These are phyloP conservation scores for Hipparchia semele DNA, from an alignment of 2,888 invertebrate species.

Conservation along the genomic window DNA sequence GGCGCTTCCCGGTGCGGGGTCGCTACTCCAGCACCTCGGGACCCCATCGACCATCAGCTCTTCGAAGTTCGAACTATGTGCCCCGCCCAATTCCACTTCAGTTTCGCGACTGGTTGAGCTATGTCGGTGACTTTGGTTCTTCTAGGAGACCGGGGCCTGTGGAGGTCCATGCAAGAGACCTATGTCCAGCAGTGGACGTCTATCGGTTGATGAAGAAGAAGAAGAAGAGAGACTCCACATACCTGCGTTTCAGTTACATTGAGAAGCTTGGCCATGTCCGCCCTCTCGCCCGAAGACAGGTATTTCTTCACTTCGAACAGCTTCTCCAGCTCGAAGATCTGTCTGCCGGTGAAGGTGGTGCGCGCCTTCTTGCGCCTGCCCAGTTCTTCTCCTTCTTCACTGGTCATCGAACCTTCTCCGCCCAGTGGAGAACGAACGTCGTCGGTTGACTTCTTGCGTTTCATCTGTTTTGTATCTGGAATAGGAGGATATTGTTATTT, in stretches of 20 bases:
- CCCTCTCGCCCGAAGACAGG: constrained; percentile 95
- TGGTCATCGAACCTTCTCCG: constrained; percentile 72
- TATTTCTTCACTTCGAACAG: constrained; percentile 98
- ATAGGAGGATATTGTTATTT: constrained; percentile 12
- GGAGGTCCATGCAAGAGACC: too few relatives aligned
- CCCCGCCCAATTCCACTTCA: too few relatives aligned
- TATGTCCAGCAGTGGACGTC: too few relatives aligned
- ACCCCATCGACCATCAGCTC: too few relatives aligned
- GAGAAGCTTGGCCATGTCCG: constrained; percentile 96
- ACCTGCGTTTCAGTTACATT: constrained; percentile 99
- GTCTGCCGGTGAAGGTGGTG: constrained; percentile 97
- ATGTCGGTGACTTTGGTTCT: too few relatives aligned
- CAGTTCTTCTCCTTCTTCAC: constrained; percentile 82
- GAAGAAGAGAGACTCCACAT: constrained; percentile 48
- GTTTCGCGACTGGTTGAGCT: too few relatives aligned
- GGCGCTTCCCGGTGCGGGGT: too few relatives aligned
- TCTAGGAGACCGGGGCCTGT: too few relatives aligned
- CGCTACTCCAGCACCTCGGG: too few relatives aligned
- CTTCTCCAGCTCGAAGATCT: constrained; percentile 98
- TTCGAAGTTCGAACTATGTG: too few relatives aligned
- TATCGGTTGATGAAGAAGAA: too few relatives aligned
- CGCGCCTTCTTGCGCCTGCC: constrained; percentile 93
- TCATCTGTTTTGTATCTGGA: constrained; percentile 70
- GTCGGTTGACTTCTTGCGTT: constrained; percentile 76
- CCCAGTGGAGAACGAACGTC: constrained; percentile 72